Evolutionary conservation across 2,888 invertebrate species (phyloP).

Genomic region (Oscheius onirici): DNA sequence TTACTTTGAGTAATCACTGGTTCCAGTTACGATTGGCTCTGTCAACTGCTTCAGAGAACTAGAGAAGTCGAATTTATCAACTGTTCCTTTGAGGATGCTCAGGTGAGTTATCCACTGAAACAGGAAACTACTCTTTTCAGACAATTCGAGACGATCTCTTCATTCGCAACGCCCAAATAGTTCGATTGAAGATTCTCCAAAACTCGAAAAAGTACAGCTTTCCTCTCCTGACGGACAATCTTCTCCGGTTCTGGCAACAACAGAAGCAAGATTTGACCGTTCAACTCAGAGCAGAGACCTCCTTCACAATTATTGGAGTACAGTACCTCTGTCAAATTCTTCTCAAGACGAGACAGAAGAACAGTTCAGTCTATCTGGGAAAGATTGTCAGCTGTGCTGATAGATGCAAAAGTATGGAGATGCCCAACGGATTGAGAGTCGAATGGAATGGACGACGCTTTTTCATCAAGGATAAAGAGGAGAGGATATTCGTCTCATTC

Average conservation of each 20-base stretch:
- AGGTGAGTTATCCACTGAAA: not conserved
- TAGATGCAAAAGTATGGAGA: not conserved
- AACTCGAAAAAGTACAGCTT: constrained; percentile 18
- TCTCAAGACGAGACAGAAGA: not conserved
- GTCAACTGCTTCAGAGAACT: not conserved
- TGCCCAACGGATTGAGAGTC: not conserved
- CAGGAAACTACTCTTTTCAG: too few relatives aligned
- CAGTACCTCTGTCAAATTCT: not conserved
- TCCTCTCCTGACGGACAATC: constrained; percentile 1
- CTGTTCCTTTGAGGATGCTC: constrained; percentile 12
- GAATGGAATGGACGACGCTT: constrained; percentile 7
- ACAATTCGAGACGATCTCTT: constrained; percentile 7
- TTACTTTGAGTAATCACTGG: too few relatives aligned
- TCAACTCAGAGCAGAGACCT: constrained; percentile 6
- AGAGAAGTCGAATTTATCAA: constrained; percentile 14
- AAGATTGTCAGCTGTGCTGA: not conserved
- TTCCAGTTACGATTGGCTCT: too few relatives aligned
- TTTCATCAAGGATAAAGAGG: constrained; percentile 6
- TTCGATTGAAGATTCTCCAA: not conserved
- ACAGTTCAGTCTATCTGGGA: constrained; percentile 5
- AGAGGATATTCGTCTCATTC: constrained; percentile 5
- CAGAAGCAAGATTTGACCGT: constrained; percentile 1
- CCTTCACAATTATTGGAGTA: not conserved
- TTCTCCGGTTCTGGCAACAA: constrained; percentile 2
- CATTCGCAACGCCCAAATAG: constrained; percentile 3